Percentiles rank a stretch among this genome's conserved stretches.
phyloP scores from a whole-genome alignment of 2,888 invertebrate genomes.

The Choristoneura rosaceana region DNA sequence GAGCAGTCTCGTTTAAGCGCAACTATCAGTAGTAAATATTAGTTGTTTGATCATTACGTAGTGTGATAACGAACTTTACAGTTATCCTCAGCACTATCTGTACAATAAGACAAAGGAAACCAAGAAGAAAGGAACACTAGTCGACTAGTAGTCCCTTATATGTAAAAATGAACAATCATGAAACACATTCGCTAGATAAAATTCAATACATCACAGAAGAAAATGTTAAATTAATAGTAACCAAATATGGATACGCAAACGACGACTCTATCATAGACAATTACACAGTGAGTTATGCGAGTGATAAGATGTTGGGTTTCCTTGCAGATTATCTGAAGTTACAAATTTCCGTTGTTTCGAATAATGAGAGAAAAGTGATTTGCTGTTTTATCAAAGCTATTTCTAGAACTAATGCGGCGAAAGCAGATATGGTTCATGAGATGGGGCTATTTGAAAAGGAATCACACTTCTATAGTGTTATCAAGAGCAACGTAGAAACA shows the following conservation, averaged over 20 bases:
- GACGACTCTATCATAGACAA: constrained; percentile 52
- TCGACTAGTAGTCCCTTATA: not conserved
- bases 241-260: constrained; percentile 51
- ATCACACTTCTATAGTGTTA: constrained; percentile 63
- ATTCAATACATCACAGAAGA: constrained; percentile 55
- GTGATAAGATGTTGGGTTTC: constrained; percentile 77
- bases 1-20: not conserved
- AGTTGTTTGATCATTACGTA: constrained; percentile 6
- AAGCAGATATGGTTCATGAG: constrained; percentile 72
- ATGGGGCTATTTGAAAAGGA: constrained; percentile 71
- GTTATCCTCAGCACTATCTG: not conserved
- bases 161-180: constrained; percentile 5
- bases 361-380: constrained; percentile 50
- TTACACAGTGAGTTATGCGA: constrained; percentile 63
- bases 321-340: constrained; percentile 77
- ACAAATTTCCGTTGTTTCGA: constrained; percentile 54
- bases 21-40: constrained; percentile 16
- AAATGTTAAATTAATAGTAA: constrained; percentile 61
- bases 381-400: constrained; percentile 73
- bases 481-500: constrained; percentile 62
- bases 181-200: constrained; percentile 6
- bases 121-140: not conserved
- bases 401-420: constrained; percentile 66
- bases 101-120: not conserved
- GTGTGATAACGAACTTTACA: constrained; percentile 9